Conservation (phyloP, 2,888 invertebrate species). For the Lucinisca nassula region DNA sequence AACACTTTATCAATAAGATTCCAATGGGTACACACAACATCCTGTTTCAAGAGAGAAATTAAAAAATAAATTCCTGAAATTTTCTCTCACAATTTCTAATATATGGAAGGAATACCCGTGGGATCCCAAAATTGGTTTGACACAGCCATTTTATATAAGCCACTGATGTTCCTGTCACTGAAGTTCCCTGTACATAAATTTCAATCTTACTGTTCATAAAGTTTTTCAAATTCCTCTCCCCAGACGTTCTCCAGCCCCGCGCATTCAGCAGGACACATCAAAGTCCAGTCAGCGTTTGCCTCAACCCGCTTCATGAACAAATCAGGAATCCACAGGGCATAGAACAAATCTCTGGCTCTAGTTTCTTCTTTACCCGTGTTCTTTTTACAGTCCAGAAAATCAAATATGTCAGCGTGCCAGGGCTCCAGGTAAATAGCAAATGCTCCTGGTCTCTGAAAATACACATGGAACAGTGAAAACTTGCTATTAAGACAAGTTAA, state of each 20-base stretch:
- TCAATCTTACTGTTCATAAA: constrained; percentile 92
- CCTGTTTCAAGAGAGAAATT: too few relatives aligned
- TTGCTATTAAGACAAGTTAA: too few relatives aligned
- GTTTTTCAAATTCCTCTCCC: constrained; percentile 97
- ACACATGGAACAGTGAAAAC: too few relatives aligned
- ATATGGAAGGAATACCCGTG: too few relatives aligned
- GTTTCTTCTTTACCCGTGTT: constrained; percentile 98
- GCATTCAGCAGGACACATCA: constrained; percentile 98
- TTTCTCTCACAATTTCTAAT: too few relatives aligned
- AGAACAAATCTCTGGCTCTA: constrained; percentile 98
- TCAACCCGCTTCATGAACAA: constrained; percentile 97
- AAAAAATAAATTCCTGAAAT: too few relatives aligned
- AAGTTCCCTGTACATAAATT: too few relatives aligned
- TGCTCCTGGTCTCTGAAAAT: constrained; percentile 94
- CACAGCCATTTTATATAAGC: too few relatives aligned
- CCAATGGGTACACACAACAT: too few relatives aligned
- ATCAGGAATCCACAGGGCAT: constrained; percentile 99
- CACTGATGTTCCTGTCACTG: too few relatives aligned
- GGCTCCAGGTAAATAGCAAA: constrained; percentile 99
- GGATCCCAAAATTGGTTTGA: too few relatives aligned
- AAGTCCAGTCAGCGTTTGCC: constrained; percentile 94
- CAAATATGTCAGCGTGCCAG: constrained; percentile 99
- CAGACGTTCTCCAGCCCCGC: constrained; percentile 97
- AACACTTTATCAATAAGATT: too few relatives aligned
- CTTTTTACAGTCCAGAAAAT: constrained; percentile 97